Conservation (phyloP, 2,797 vertebrate genomes). For the Sylvia borin region DNA sequence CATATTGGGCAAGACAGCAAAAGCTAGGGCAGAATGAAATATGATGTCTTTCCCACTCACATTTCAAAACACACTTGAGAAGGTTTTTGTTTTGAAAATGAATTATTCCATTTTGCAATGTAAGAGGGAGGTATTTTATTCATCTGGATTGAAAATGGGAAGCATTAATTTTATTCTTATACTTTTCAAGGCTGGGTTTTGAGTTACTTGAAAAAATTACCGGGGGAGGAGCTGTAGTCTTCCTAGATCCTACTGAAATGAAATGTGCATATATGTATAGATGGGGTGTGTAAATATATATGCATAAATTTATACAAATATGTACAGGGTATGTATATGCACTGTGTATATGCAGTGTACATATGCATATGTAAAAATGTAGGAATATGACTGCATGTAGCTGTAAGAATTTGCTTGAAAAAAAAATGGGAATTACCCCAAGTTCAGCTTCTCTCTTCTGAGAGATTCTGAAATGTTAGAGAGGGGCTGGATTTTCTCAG, state of each 20-base stretch:
- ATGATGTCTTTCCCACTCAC: background rate
- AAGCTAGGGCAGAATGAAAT: slow-evolving; percentile 3
- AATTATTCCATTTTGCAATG: background rate
- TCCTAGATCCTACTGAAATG: background rate
- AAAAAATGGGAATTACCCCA: background rate
- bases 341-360: too few relatives aligned
- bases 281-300: background rate
- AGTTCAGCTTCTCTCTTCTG: background rate
- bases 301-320: background rate
- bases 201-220: background rate
- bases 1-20: slow-evolving; percentile 4
- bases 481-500: background rate
- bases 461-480: background rate
- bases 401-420: background rate
- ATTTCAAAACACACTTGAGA: slow-evolving; percentile 3
- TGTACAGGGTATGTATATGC: background rate
- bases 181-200: background rate
- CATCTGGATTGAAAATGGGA: background rate
- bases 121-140: background rate
- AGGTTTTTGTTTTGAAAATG: slow-evolving; percentile 8
- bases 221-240: background rate
- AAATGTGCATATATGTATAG: background rate
- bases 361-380: background rate
- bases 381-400: background rate
- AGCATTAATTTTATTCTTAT: background rate